phyloP scores from a whole-genome alignment of 2,113 vertebrate genomes.

The Notarius lentiginosus region DNA sequence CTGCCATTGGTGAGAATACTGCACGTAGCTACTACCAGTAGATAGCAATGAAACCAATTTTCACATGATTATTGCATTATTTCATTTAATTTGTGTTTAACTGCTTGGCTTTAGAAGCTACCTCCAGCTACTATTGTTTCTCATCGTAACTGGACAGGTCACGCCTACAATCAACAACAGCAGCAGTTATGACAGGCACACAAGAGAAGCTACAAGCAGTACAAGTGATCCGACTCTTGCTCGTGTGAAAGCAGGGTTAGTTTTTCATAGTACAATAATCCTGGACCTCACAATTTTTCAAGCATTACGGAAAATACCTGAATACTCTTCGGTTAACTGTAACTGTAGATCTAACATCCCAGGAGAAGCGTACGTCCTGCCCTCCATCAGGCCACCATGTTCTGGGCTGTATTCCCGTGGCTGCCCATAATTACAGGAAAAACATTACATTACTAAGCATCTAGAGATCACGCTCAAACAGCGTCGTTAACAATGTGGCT shows the following conservation, averaged over 20 bases:
- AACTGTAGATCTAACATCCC: background rate
- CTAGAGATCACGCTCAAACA: background rate
- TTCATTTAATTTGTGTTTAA: background rate
- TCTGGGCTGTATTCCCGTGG: constrained; percentile 10
- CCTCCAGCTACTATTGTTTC: background rate
- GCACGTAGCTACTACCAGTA: too few species aligned
- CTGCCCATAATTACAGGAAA: constrained; percentile 45
- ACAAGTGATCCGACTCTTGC: background rate
- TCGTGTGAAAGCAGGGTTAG: background rate
- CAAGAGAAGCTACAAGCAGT: background rate
- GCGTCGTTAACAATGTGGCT: constrained; percentile 38
- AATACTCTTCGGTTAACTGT: background rate
- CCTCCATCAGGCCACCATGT: constrained; percentile 8
- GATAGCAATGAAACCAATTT: background rate
- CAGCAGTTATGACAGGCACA: background rate
- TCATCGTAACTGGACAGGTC: background rate
- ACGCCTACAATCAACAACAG: background rate
- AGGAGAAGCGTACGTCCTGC: background rate
- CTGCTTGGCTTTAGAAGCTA: background rate
- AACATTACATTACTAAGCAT: constrained; percentile 31
- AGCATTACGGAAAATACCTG: background rate
- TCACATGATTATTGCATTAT: background rate
- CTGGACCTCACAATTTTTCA: background rate
- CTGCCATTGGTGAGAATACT: background rate
- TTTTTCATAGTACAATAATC: constrained; percentile 1